Evolutionary conservation across 2,113 vertebrate species (phyloP).

Genomic region (Coptodon bakossiorum): DNA sequence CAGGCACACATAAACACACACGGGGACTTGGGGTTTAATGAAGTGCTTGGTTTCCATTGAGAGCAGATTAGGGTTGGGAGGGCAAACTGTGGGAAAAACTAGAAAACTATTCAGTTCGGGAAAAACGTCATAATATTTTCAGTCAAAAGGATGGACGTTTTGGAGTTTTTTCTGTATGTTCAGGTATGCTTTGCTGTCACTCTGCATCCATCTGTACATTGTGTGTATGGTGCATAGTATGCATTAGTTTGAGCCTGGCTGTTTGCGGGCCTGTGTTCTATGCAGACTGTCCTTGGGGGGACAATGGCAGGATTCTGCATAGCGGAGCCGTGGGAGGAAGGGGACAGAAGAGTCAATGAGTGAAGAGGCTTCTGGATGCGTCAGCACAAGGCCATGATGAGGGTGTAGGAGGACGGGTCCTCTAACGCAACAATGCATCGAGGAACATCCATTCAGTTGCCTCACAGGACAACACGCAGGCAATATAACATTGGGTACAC

Average conservation of each 20-base stretch:
- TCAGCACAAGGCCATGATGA: constrained; percentile 63
- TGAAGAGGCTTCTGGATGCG: constrained; percentile 74
- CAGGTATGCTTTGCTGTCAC: background rate
- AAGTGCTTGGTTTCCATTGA: constrained; percentile 23
- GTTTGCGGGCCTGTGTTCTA: constrained; percentile 44
- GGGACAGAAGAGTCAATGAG: constrained; percentile 73
- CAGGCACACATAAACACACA: constrained; percentile 29
- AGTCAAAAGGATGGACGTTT: background rate
- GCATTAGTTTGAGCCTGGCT: constrained; percentile 8
- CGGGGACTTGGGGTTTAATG: constrained; percentile 23
- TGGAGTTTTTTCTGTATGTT: background rate
- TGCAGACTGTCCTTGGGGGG: constrained; percentile 47
- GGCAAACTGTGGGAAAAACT: constrained; percentile 37
- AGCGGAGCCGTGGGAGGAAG: constrained; percentile 64
- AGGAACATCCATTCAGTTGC: constrained; percentile 46
- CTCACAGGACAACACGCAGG: background rate
- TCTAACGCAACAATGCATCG: constrained; percentile 50
- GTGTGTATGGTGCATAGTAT: background rate
- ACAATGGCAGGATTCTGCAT: constrained; percentile 70
- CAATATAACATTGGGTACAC: constrained; percentile 6
- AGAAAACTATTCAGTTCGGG: background rate
- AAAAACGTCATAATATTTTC: background rate
- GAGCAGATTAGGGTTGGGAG: constrained; percentile 17
- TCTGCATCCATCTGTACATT: background rate
- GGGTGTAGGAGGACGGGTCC: constrained; percentile 62